A percentile compares a stretch with the other conserved stretches of the same genome.
Evolutionary conservation across 2,797 vertebrate genomes (phyloP).

Genomic region (Chelon auratus): DNA sequence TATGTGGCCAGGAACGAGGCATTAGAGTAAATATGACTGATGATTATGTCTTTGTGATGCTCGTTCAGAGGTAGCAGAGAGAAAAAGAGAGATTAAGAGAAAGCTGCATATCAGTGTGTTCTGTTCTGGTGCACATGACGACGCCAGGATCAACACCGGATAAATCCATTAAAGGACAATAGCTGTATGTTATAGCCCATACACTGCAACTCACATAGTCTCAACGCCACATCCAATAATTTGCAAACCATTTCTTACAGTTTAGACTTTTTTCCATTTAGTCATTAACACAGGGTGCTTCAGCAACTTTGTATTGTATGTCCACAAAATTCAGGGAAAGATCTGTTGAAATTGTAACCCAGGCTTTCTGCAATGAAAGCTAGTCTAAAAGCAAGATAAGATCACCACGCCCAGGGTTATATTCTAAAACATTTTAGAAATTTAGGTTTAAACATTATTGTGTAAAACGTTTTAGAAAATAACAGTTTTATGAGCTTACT

Average conservation of each 20-base stretch:
- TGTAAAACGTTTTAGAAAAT: too few species aligned
- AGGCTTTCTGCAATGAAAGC: too few species aligned
- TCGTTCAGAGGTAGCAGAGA: background rate
- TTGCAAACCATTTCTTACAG: background rate
- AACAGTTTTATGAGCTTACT: too few species aligned
- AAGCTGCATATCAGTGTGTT: background rate
- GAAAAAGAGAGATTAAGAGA: background rate
- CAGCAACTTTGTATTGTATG: too few species aligned
- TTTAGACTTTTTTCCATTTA: too few species aligned
- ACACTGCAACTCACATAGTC: background rate
- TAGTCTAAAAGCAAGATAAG: too few species aligned
- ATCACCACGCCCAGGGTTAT: too few species aligned
- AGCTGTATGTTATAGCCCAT: constrained; percentile 9
- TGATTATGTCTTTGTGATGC: constrained; percentile 12
- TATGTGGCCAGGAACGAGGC: background rate
- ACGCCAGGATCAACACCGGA: constrained; percentile 21
- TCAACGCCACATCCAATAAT: background rate
- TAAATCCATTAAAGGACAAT: constrained; percentile 10
- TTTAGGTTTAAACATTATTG: too few species aligned
- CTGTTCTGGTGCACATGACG: constrained; percentile 10
- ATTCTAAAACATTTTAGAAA: too few species aligned
- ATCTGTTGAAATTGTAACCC: too few species aligned
- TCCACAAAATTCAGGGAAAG: too few species aligned
- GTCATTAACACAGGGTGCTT: too few species aligned
- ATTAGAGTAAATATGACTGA: constrained; percentile 26